Percentiles rank a stretch among this genome's conserved stretches.
Evolutionary conservation across 92 coral and sea anemone genomes (phyloP).

Genomic region (Parazoanthus darwini): DNA sequence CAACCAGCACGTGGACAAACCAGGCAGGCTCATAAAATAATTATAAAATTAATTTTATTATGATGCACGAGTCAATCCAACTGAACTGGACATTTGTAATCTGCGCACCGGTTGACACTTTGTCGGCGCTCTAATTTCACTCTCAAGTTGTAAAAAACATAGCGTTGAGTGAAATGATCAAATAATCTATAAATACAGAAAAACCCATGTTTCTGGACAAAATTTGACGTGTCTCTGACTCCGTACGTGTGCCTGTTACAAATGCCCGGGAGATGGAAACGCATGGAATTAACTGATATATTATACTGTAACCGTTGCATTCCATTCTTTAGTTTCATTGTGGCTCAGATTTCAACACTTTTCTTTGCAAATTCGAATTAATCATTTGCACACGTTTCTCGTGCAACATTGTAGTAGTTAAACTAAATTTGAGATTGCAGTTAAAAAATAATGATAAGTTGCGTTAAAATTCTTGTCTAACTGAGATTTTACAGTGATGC

Average conservation of each 20-base stretch:
- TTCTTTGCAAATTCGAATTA: slow-evolving; percentile 16
- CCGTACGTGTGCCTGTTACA: slow-evolving; percentile 19
- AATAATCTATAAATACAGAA: not conserved
- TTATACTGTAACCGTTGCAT: slow-evolving; percentile 23
- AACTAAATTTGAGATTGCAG: slow-evolving; percentile 22
- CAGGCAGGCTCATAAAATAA: slow-evolving; percentile 5
- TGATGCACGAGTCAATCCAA: too few relatives aligned
- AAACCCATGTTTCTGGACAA: slow-evolving; percentile 4
- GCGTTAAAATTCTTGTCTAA: slow-evolving; percentile 6
- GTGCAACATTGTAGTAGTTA: not conserved
- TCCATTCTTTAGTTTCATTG: slow-evolving; percentile 21
- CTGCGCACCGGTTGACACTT: not conserved
- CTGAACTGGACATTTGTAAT: too few relatives aligned
- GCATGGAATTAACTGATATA: slow-evolving; percentile 21
- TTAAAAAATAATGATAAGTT: not conserved
- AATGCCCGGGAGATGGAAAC: slow-evolving; percentile 12
- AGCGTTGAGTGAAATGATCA: not conserved
- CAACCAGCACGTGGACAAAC: slow-evolving; percentile 8
- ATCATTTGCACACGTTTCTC: slow-evolving; percentile 13
- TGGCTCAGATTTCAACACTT: slow-evolving; percentile 7
- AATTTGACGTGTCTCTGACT: not conserved
- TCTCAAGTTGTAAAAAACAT: not conserved
- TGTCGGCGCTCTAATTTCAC: not conserved
- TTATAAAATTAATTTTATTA: too few relatives aligned
- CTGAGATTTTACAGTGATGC: slow-evolving; percentile 1